A percentile compares a stretch with the other conserved stretches of the same genome.
phyloP scores from a whole-genome alignment of 2,888 invertebrate genomes.

The Spodoptera exigua region DNA sequence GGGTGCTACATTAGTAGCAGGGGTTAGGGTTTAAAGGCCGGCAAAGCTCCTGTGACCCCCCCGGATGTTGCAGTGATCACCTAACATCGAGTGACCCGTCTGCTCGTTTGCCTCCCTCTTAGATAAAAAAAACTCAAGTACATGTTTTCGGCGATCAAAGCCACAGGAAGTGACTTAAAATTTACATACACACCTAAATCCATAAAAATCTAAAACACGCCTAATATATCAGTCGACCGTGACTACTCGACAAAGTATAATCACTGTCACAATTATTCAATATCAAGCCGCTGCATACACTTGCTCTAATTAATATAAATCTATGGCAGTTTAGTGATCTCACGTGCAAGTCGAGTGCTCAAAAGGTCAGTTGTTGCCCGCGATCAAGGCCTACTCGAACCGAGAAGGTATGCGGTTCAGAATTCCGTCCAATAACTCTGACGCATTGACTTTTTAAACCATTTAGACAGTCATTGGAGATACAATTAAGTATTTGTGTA shows the following conservation, averaged over 20 bases:
- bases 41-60: no score
- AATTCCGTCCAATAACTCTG: conserved; percentile 50
- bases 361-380: conserved; percentile 77
- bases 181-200: not conserved
- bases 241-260: conserved; percentile 7
- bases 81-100: no score
- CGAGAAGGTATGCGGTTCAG: conserved; percentile 58
- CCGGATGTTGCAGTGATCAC: no score
- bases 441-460: conserved; percentile 45
- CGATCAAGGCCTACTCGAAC: conserved; percentile 69
- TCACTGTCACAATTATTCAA: conserved; percentile 23
- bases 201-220: conserved; percentile 10
- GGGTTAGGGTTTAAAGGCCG: no score
- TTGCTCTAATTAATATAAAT: conserved; percentile 47
- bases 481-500: no score
- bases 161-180: not conserved
- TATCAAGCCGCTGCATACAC: conserved; percentile 27
- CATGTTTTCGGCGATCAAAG: no score
- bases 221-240: conserved; percentile 15
- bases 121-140: no score
- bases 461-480: conserved; percentile 17
- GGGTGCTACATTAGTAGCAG: no score
- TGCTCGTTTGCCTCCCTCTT: no score
- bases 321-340: conserved; percentile 37
- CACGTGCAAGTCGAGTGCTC: conserved; percentile 49